Base-by-base conservation (phyloP, 2,888 invertebrate species). In the Tortricodes alternella region DNA sequence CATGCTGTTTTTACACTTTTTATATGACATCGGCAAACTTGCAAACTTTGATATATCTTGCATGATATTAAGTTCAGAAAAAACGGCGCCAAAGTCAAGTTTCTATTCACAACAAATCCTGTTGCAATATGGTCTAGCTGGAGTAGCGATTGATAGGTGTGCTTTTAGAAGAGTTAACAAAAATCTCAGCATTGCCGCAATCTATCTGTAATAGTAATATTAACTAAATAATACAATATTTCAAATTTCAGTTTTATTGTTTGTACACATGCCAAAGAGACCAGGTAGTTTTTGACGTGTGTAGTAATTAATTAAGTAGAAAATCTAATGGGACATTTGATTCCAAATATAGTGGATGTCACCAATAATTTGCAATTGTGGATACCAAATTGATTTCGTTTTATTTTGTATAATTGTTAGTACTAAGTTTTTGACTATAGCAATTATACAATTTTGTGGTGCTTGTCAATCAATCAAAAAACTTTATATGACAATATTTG, bases 321-420 rank as follows among this genome's bases (percentile, higher is more conserved):
- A 43, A 6, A 27, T n/a, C 11, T 29, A 39, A n/a, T 13, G 35
- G 41, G 55, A 55, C 53, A 32, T 24, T 39, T 46, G 27, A 32
- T 24, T 16, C 16, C 27, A 9, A 53, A 24, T 19, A 24, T 18
- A 11, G 18, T 13, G 23, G 13, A 23, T 46, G 53, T 48, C 48
- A 49, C 48, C 19, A 18, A 16, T n/a, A n/a, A 24, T 15, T 39
- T 53, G 41, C 48, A 27, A 35, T 43, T 41, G 15, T 27, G 9
- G 35, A 53, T 55, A 48, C 41, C 34, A 49, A 49, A 49, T 19
- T 29, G 18, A 15, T 29, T 39, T 44, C 9, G 16, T 43, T 34
- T 49, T 37, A 29, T 49, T 43, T 49, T 55, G 41, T 55, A 55
- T 55, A 55, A 55, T 55, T 55, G 35, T 21, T 48, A 55, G 41